phyloP scores from a whole-genome alignment of 1,140 invertebrate genomes.

The Cyphomyrmex costatus region DNA sequence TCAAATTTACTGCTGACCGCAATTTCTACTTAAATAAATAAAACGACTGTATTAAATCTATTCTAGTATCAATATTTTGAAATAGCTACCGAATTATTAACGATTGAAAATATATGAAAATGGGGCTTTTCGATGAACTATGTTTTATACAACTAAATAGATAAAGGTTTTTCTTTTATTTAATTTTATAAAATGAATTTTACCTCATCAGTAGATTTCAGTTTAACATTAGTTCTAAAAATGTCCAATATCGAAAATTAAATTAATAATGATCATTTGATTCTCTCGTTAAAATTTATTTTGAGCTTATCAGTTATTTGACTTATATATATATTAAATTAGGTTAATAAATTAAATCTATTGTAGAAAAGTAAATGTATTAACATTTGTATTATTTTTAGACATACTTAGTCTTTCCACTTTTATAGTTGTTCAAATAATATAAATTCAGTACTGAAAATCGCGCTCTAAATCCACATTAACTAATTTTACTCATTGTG shows the following conservation, averaged over 20 bases:
- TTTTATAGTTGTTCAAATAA: not conserved
- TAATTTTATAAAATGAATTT: not conserved
- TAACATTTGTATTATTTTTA: not conserved
- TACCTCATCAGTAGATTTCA: not conserved
- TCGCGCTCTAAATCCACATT: not conserved
- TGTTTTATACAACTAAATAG: conserved; percentile 3
- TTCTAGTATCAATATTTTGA: not conserved
- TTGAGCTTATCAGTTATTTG: not conserved
- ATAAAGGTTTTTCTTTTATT: not conserved
- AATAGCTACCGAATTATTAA: not conserved
- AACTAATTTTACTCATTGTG: not conserved
- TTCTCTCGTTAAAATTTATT: not conserved
- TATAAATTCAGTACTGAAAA: not conserved
- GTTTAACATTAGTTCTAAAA: not conserved
- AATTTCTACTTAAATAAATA: not conserved
- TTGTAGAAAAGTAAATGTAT: not conserved
- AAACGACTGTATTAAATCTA: not conserved
- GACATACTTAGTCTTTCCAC: not conserved
- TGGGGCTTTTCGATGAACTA: not conserved
- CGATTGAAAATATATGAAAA: not conserved
- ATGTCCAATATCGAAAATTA: not conserved
- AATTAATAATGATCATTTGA: not conserved
- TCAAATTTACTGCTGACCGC: not conserved
- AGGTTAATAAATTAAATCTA: not conserved
- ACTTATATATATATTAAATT: too few species aligned